Evolutionary conservation across 2,888 invertebrate genomes (phyloP).

Genomic region (Eristalinus sepulchralis): DNA sequence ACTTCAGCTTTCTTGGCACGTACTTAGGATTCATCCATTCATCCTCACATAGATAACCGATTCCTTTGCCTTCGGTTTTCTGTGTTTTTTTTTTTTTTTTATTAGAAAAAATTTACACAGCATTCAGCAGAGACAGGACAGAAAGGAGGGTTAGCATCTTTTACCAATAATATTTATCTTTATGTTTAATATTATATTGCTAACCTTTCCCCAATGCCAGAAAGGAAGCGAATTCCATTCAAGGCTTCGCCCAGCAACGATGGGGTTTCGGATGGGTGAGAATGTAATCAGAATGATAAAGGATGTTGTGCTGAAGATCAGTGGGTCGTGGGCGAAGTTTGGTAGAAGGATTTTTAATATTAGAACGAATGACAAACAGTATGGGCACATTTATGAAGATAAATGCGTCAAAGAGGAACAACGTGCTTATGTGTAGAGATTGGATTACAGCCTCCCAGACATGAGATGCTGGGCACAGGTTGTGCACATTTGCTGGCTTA

Average conservation of each 20-base stretch:
- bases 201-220: slow-evolving; percentile 53
- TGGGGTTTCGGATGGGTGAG: not conserved
- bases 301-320: slow-evolving; percentile 56
- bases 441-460: not conserved
- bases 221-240: slow-evolving; percentile 16
- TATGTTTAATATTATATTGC: slow-evolving; percentile 61
- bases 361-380: slow-evolving; percentile 61
- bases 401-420: slow-evolving; percentile 64
- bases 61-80: slow-evolving; percentile 7
- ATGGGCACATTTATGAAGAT: slow-evolving; percentile 66
- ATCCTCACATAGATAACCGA: slow-evolving; percentile 31
- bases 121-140: slow-evolving; percentile 6
- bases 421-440: slow-evolving; percentile 35
- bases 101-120: slow-evolving; percentile 65
- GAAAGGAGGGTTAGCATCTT: slow-evolving; percentile 61
- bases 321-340: slow-evolving; percentile 41
- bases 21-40: slow-evolving; percentile 58
- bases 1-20: slow-evolving; percentile 71
- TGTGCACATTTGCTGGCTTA: slow-evolving; percentile 62
- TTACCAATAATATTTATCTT: slow-evolving; percentile 71
- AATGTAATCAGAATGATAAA: slow-evolving; percentile 54
- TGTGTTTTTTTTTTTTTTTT: slow-evolving; percentile 34
- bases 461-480: slow-evolving; percentile 55
- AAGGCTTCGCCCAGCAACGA: slow-evolving; percentile 16
- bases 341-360: slow-evolving; percentile 66